These are phyloP conservation scores for Synanthedon andrenaeformis DNA, from an alignment of 2,888 invertebrate species.

Conservation along the genomic window DNA sequence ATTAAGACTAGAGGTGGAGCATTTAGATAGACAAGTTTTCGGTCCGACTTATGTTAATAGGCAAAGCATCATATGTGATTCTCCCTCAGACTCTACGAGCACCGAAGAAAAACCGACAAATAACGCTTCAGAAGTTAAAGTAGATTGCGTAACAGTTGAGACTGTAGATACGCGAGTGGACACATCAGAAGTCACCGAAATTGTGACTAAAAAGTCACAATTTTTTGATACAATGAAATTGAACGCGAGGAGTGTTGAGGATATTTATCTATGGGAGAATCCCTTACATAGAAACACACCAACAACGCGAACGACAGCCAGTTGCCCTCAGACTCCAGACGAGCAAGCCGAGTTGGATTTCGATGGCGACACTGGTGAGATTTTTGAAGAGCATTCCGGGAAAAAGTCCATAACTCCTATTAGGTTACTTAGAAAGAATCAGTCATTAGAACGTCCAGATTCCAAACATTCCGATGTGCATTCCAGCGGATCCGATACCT, in stretches of 20 bases:
- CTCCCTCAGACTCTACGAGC: conserved; percentile 55
- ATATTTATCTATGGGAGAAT: conserved; percentile 85
- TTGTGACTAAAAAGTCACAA: conserved; percentile 38
- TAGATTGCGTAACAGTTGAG: conserved; percentile 22
- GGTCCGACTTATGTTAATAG: conserved; percentile 64
- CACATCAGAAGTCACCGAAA: conserved; percentile 25
- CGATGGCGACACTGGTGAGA: conserved; percentile 71
- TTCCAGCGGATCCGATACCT: conserved; percentile 57
- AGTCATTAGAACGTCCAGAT: conserved; percentile 44
- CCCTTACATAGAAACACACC: conserved; percentile 74
- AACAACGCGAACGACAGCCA: conserved; percentile 50
- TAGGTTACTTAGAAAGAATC: conserved; percentile 65
- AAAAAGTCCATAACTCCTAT: conserved; percentile 79
- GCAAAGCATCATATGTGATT: conserved; percentile 49
- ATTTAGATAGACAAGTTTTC: conserved; percentile 86
- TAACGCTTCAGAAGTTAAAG: conserved; percentile 29
- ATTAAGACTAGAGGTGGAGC: conserved; percentile 83
- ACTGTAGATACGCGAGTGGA: conserved; percentile 27
- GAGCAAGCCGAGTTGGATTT: conserved; percentile 79
- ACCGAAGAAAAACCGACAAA: conserved; percentile 44
- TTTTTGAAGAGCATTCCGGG: conserved; percentile 74
- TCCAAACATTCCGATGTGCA: conserved; percentile 32
- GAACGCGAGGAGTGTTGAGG: conserved; percentile 70
- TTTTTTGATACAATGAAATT: conserved; percentile 45
- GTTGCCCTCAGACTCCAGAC: conserved; percentile 75